Evolutionary conservation across 2,888 invertebrate genomes (phyloP).

Genomic region (Deilephila elpenor): DNA sequence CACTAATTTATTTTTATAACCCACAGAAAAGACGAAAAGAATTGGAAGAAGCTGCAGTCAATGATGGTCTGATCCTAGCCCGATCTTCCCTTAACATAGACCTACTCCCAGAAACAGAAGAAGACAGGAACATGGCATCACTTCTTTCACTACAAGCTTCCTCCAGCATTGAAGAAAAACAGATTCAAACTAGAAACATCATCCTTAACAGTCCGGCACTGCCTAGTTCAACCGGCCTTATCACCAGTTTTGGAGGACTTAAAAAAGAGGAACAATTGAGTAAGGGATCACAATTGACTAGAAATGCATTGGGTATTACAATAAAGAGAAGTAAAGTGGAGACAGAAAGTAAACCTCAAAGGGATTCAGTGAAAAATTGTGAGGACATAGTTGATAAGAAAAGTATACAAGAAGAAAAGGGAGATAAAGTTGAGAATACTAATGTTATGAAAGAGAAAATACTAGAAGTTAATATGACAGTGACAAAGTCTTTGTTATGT

Average conservation of each 20-base stretch:
- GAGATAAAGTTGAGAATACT: not conserved
- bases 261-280: conserved; percentile 83
- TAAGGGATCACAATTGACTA: conserved; percentile 61
- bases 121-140: conserved; percentile 92
- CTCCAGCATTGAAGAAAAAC: conserved; percentile 85
- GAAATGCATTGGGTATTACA: conserved; percentile 73
- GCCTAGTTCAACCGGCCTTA: conserved; percentile 79
- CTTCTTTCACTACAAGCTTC: conserved; percentile 88
- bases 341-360: conserved; percentile 20
- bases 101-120: conserved; percentile 91
- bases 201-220: conserved; percentile 84
- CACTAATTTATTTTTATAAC: conserved; percentile 25
- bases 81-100: conserved; percentile 91
- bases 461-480: too few species aligned
- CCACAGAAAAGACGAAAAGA: conserved; percentile 88
- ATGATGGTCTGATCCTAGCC: conserved; percentile 88
- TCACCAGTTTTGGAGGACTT: conserved; percentile 81
- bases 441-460: not conserved
- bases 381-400: not conserved
- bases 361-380: not conserved
- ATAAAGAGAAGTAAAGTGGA: conserved; percentile 59
- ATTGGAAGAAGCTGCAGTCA: conserved; percentile 86
- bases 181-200: conserved; percentile 74
- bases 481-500: conserved; percentile 31
- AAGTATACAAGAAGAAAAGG: not conserved